A percentile compares a stretch with the other conserved stretches of the same genome.
These are phyloP conservation scores for Dinomys branickii DNA, from an alignment of 2,113 vertebrate genomes.

Conservation along the genomic window DNA sequence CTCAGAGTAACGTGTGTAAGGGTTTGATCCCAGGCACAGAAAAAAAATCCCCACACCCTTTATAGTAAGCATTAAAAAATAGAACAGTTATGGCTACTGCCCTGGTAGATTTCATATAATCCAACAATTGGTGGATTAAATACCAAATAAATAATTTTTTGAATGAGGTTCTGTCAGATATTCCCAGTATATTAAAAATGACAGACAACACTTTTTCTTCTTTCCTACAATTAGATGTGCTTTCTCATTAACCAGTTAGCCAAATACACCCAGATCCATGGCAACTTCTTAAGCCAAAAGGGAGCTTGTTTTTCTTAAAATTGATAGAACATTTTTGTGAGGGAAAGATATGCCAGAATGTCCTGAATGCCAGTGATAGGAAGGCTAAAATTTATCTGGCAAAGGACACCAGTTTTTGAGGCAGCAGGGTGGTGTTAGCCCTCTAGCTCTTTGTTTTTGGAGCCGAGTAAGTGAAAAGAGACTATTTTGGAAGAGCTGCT, in stretches of 20 bases:
- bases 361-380: neutral
- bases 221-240: slow-evolving; percentile 68
- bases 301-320: slow-evolving; percentile 54
- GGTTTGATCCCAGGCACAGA: neutral
- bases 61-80: neutral
- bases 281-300: slow-evolving; percentile 20
- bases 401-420: neutral
- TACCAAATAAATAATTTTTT: neutral
- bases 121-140: neutral
- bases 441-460: neutral
- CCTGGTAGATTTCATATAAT: neutral
- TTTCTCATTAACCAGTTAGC: slow-evolving; percentile 64
- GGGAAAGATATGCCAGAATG: neutral
- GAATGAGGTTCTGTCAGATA: neutral
- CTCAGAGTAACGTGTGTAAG: neutral
- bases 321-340: slow-evolving; percentile 40
- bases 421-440: neutral
- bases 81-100: neutral
- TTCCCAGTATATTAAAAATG: slow-evolving; percentile 66
- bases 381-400: neutral
- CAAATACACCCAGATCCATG: slow-evolving; percentile 44
- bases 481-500: neutral
- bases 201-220: slow-evolving; percentile 54
- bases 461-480: neutral
- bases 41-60: neutral